These are phyloP conservation scores for Discoglossus pictus DNA, from an alignment of 2,797 vertebrate species.

Conservation along the genomic window DNA sequence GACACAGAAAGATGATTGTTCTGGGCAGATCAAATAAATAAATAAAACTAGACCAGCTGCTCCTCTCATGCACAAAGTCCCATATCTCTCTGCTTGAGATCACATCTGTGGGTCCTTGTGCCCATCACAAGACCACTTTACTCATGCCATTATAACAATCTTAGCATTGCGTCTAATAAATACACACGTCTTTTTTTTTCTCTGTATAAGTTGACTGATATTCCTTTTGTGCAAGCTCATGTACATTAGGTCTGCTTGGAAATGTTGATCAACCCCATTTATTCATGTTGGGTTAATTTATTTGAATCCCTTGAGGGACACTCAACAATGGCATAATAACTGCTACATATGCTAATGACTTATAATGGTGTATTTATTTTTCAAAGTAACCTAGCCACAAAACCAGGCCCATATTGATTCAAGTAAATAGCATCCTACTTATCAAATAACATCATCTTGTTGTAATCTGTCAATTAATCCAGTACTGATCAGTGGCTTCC, in stretches of 20 bases:
- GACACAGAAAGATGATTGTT: conserved; percentile 40
- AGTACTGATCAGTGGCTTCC: too few relatives aligned
- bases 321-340: conserved; percentile 32
- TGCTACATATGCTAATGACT: conserved; percentile 35
- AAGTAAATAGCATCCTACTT: too few relatives aligned
- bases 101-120: conserved; percentile 16
- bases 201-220: not conserved
- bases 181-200: not conserved
- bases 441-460: too few relatives aligned
- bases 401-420: not conserved
- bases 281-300: conserved; percentile 39
- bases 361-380: conserved; percentile 24
- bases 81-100: not conserved
- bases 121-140: not conserved
- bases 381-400: conserved; percentile 17
- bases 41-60: conserved; percentile 35
- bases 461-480: too few relatives aligned
- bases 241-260: conserved; percentile 11
- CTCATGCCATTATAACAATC: conserved; percentile 8
- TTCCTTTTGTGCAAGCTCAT: not conserved
- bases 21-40: conserved; percentile 35
- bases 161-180: not conserved
- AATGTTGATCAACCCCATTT: conserved; percentile 33
- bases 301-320: conserved; percentile 29
- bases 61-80: conserved; percentile 15